Percentiles rank a stretch among this genome's conserved stretches.
Evolutionary conservation across 53 echinoderm and acorn worm genomes (phyloP).

Genomic region (Apostichopus leukothele): DNA sequence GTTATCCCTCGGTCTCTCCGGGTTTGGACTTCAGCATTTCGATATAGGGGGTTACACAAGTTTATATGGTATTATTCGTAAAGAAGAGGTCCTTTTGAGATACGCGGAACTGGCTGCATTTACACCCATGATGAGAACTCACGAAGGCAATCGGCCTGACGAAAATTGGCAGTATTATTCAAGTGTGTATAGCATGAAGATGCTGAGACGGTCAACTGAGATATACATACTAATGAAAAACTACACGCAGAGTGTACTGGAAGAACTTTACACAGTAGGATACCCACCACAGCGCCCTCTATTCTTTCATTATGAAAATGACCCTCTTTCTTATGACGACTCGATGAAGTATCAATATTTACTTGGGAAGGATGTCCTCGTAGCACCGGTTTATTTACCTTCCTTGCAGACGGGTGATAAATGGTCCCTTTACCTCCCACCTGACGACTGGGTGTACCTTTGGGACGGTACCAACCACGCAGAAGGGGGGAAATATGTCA

Average conservation of each 20-base stretch:
- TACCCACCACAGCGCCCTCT: constrained; percentile 86
- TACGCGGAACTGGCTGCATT: constrained; percentile 94
- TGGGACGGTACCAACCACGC: constrained; percentile 67
- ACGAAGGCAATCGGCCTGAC: constrained; percentile 86
- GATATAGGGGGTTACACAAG: constrained; percentile 97
- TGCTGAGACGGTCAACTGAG: constrained; percentile 73
- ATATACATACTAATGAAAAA: constrained; percentile 68
- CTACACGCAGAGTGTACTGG: constrained; percentile 66
- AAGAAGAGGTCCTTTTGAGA: constrained; percentile 81
- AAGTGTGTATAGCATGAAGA: constrained; percentile 62
- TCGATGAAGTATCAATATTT: constrained; percentile 80
- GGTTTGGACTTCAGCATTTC: constrained; percentile 85
- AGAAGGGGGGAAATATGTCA: constrained; percentile 49
- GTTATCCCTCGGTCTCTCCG: constrained; percentile 79
- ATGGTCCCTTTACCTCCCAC: constrained; percentile 88
- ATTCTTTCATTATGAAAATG: constrained; percentile 87
- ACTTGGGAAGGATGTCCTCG: constrained; percentile 81
- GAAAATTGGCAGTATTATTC: constrained; percentile 96
- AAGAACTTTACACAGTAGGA: constrained; percentile 65
- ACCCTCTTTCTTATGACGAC: constrained; percentile 60
- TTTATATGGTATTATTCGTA: constrained; percentile 77
- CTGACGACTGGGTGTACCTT: constrained; percentile 83
- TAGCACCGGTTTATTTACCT: constrained; percentile 78
- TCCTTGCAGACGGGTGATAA: constrained; percentile 40
- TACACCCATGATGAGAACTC: constrained; percentile 93